Conservation (phyloP, 2,888 invertebrate species). For the Morinoia aosen region DNA sequence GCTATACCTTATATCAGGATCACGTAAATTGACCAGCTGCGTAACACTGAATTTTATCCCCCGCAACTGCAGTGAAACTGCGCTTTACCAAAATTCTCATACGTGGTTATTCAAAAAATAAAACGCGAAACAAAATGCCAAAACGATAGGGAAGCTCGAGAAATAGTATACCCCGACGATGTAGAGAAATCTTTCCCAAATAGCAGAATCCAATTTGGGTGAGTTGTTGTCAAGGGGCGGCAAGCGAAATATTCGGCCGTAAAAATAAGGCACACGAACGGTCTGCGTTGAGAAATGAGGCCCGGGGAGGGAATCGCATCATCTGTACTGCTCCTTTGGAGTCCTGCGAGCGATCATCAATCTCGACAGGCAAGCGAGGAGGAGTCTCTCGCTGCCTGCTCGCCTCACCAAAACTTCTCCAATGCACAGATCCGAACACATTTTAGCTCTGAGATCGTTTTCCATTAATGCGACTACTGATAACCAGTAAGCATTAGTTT, state of each 20-base stretch:
- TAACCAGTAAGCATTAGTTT: background rate
- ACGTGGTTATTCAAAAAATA: background rate
- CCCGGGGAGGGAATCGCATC: conserved; percentile 25
- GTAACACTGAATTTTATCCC: background rate
- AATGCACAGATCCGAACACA: background rate
- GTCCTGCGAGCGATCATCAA: conserved; percentile 10
- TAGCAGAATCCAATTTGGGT: background rate
- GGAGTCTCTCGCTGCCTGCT: background rate
- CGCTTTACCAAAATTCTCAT: background rate
- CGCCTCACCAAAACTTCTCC: background rate
- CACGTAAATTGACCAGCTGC: background rate
- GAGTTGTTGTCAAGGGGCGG: background rate
- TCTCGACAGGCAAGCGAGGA: conserved; percentile 8
- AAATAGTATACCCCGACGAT: background rate
- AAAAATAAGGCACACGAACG: background rate
- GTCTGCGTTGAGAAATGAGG: conserved; percentile 26
- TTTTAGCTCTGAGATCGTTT: background rate
- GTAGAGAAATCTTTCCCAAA: background rate
- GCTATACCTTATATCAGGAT: background rate
- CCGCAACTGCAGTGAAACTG: background rate
- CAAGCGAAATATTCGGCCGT: conserved; percentile 28
- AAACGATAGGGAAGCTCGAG: background rate
- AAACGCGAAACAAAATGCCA: background rate
- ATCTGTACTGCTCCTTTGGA: conserved; percentile 43
- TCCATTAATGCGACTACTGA: background rate